Evolutionary conservation across 2,113 vertebrate species (phyloP).

Genomic region (Boleophthalmus pectinirostris): DNA sequence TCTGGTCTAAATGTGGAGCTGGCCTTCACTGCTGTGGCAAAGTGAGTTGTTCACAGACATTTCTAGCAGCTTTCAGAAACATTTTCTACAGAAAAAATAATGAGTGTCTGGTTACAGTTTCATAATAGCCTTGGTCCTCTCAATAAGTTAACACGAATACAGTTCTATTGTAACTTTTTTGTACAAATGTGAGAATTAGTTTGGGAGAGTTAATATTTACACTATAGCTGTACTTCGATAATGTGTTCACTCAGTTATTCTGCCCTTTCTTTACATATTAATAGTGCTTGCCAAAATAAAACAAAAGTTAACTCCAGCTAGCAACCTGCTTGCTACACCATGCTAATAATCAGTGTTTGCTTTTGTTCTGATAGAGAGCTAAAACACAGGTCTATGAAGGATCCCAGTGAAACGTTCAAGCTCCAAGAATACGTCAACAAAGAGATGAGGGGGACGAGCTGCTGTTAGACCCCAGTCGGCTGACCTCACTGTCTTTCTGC

Average conservation of each 20-base stretch:
- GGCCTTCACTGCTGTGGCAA: slow-evolving; percentile 90
- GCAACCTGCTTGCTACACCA: neutral
- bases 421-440: slow-evolving; percentile 90
- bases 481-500: slow-evolving; percentile 3
- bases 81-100: too few species aligned
- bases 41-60: slow-evolving; percentile 73
- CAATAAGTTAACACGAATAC: too few species aligned
- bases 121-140: too few species aligned
- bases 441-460: slow-evolving; percentile 80
- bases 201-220: neutral
- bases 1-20: slow-evolving; percentile 90
- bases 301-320: neutral
- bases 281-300: neutral
- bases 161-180: too few species aligned
- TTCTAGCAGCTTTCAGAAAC: neutral
- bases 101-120: too few species aligned
- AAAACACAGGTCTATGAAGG: slow-evolving; percentile 84
- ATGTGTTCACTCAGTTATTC: neutral
- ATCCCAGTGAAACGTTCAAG: slow-evolving; percentile 84
- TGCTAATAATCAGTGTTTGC: neutral
- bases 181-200: neutral
- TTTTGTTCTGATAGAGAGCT: slow-evolving; percentile 79
- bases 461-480: slow-evolving; percentile 62
- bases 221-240: neutral
- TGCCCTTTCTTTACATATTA: neutral